Percentiles rank a stretch among this genome's conserved stretches.
phyloP scores from a whole-genome alignment of 1,140 invertebrate genomes.

The Phocides pigmalion region DNA sequence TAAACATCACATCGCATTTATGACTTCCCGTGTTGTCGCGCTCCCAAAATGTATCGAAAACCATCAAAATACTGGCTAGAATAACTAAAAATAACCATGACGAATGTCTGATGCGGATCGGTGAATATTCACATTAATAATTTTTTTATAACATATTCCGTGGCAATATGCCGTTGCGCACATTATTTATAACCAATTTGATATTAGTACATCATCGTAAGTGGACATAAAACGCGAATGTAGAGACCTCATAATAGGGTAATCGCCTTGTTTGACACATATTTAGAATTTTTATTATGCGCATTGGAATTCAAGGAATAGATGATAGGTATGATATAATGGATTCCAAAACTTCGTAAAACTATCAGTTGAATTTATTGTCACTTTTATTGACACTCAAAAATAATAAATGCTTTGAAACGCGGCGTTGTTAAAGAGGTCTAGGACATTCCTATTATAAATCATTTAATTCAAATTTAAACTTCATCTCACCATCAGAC shows the following conservation, averaged over 20 bases:
- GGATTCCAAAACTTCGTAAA: background rate
- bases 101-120: slow-evolving; percentile 36
- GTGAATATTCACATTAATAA: slow-evolving; percentile 37
- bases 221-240: background rate
- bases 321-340: background rate
- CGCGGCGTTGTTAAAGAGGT: background rate
- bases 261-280: slow-evolving; percentile 20
- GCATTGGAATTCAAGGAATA: slow-evolving; percentile 5
- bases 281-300: slow-evolving; percentile 16
- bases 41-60: slow-evolving; percentile 58
- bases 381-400: slow-evolving; percentile 11
- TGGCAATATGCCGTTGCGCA: slow-evolving; percentile 16
- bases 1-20: slow-evolving; percentile 51
- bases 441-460: background rate
- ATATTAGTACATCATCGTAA: slow-evolving; percentile 23
- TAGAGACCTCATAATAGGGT: slow-evolving; percentile 13
- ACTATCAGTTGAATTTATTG: slow-evolving; percentile 1
- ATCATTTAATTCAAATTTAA: background rate
- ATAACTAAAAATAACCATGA: slow-evolving; percentile 59
- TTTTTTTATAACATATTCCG: slow-evolving; percentile 28
- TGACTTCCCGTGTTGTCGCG: slow-evolving; percentile 68
- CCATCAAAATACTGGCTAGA: slow-evolving; percentile 61
- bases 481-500: too few species aligned
- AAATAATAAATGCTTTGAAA: slow-evolving; percentile 1
- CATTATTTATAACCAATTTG: slow-evolving; percentile 14